Evolutionary conservation across 2,888 invertebrate species (phyloP).

Genomic region (Notodonta ziczac): DNA sequence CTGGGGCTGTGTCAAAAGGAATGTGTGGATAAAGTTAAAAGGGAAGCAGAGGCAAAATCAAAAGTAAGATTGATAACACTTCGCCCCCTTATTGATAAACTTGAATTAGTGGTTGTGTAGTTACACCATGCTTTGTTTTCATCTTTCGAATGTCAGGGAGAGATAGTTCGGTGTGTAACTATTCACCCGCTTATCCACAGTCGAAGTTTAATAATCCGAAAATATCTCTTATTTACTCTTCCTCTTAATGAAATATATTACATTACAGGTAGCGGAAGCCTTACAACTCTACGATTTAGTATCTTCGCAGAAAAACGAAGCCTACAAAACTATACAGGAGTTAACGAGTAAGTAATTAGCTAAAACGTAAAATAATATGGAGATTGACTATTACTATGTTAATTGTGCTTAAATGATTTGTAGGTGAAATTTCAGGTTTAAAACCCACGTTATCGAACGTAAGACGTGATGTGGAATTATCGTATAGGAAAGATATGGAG

Average conservation of each 20-base stretch:
- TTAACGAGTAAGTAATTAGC: slow-evolving; percentile 52
- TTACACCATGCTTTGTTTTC: too few species aligned
- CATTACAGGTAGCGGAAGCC: slow-evolving; percentile 72
- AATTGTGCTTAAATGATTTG: slow-evolving; percentile 32
- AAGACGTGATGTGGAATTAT: slow-evolving; percentile 82
- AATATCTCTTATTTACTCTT: not conserved
- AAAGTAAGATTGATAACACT: slow-evolving; percentile 44
- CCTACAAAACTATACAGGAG: slow-evolving; percentile 58
- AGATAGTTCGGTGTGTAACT: too few species aligned
- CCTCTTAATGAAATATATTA: not conserved
- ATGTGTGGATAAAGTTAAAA: slow-evolving; percentile 58
- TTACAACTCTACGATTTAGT: slow-evolving; percentile 75
- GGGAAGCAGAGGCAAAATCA: slow-evolving; percentile 74
- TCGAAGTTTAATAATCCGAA: not conserved
- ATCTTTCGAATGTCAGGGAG: too few species aligned
- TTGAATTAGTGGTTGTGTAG: too few species aligned
- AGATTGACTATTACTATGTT: not conserved
- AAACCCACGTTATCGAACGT: slow-evolving; percentile 80
- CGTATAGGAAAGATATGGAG: slow-evolving; percentile 84
- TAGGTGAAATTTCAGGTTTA: slow-evolving; percentile 82
- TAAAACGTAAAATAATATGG: slow-evolving; percentile 5
- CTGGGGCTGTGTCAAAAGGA: slow-evolving; percentile 63
- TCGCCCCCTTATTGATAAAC: too few species aligned
- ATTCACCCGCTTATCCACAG: too few species aligned
- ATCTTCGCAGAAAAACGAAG: slow-evolving; percentile 66